Conservation (phyloP, 2,797 vertebrate genomes). For the Ataeniobius toweri region DNA sequence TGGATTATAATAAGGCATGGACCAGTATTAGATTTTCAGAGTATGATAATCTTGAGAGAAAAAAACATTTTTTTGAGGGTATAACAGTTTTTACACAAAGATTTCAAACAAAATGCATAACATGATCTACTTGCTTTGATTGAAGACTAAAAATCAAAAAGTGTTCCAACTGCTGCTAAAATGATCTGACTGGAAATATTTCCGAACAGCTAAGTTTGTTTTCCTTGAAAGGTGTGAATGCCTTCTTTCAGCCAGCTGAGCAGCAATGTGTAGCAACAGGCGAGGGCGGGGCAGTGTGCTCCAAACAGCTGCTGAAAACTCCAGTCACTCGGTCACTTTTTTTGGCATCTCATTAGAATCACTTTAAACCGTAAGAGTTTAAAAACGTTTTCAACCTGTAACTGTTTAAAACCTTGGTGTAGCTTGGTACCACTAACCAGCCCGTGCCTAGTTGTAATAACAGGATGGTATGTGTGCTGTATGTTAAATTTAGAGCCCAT, state of each 20-base stretch:
- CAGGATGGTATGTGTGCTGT: slow-evolving; percentile 21
- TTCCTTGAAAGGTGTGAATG: not conserved
- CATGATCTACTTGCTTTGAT: not conserved
- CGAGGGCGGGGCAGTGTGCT: not conserved
- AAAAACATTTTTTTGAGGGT: not conserved
- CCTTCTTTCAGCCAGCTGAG: not conserved
- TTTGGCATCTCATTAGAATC: not conserved
- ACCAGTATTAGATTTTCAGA: too few relatives aligned
- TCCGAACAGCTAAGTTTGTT: not conserved
- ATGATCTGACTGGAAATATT: not conserved
- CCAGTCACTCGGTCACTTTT: not conserved
- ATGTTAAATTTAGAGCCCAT: slow-evolving; percentile 69
- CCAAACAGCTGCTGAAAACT: not conserved
- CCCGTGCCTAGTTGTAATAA: not conserved
- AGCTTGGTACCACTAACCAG: not conserved
- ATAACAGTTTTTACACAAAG: not conserved
- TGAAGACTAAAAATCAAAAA: not conserved
- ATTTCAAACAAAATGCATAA: too few relatives aligned
- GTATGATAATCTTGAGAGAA: too few relatives aligned
- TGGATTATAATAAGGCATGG: too few relatives aligned
- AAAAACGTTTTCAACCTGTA: not conserved
- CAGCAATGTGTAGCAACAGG: not conserved
- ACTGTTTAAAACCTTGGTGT: not conserved
- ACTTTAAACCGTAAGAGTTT: too few relatives aligned
- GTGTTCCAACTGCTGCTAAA: not conserved